phyloP scores from a whole-genome alignment of 1,140 invertebrate species.

The Drosophila repleta region DNA sequence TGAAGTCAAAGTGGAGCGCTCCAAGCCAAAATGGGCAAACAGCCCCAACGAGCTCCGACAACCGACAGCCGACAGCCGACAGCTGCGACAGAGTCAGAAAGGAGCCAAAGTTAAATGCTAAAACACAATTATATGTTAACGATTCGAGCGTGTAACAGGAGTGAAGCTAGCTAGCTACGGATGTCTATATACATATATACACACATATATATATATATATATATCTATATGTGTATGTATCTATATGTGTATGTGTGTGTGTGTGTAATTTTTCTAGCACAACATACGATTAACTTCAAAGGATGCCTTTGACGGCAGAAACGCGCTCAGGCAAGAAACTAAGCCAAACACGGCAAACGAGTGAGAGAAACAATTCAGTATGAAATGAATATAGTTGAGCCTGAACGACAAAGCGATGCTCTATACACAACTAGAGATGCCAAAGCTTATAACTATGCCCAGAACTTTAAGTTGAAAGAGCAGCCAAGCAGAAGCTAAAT shows the following conservation, averaged over 20 bases:
- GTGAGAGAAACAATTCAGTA: constrained; percentile 14
- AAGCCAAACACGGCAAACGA: constrained; percentile 57
- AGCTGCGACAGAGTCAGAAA: constrained; percentile 24
- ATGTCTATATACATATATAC: neutral
- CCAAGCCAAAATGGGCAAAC: constrained; percentile 66
- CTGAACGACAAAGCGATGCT: neutral
- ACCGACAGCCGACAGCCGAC: constrained; percentile 3
- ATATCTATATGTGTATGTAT: too few species aligned
- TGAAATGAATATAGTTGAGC: neutral
- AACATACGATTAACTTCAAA: constrained; percentile 80
- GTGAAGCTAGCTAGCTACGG: constrained; percentile 26
- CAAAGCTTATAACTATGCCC: too few species aligned
- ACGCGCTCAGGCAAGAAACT: constrained; percentile 74
- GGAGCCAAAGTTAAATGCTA: constrained; percentile 80
- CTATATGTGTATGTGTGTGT: constrained; percentile 38
- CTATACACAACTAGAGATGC: neutral
- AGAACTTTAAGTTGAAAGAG: too few species aligned
- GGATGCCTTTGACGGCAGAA: constrained; percentile 73
- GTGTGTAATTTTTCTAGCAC: constrained; percentile 58
- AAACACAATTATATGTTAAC: constrained; percentile 75
- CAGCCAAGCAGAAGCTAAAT: constrained; percentile 64
- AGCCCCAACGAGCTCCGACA: constrained; percentile 6
- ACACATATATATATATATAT: constrained; percentile 8
- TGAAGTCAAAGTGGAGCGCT: constrained; percentile 49
- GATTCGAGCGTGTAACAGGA: constrained; percentile 45